Base-by-base conservation (phyloP, 2,797 vertebrate genomes). In the Cryptoblepharus egeriae region DNA sequence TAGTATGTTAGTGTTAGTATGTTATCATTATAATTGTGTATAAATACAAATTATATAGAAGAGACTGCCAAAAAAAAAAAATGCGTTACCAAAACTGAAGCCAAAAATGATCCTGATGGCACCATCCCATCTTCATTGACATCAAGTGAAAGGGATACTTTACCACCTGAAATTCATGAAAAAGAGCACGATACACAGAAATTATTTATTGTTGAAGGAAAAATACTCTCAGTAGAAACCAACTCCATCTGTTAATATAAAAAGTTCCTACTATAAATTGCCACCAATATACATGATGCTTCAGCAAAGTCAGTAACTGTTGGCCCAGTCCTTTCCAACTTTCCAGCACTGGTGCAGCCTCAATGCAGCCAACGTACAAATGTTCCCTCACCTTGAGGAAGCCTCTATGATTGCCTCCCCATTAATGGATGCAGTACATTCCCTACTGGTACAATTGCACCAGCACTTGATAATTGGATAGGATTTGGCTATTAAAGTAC, bases 71-170 rank as follows among this genome's bases (percentile, higher is more conserved):
- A 65, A 42, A 65, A 69, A 72, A 83, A 75, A 67, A 73, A 80
- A 68, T 16, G 2, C 28, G 24, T 87, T 87, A 94, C 94, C 94
- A 91, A 78, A 83, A 95, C 81, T 9, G 82, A 88, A 91, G 60
- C 0, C 22, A 78, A 45, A 88, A 75, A 1, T 61, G 91, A 57
- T 71, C 88, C 77, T 35, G 49, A 81, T 32, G 88, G 90, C 37
- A n/a, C 0, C 0, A 73, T 61, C 30, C 85, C 89, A 0, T 61
- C 2, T 0, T 71, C 39, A 52, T 32, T 86, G 24, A 89, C 75
- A 82, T 70, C 91, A 20, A 96, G 86, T 65, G 92, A 93, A 85
- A 95, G 81, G 10, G 95, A 96, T 28, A 95, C 11, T 82, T 84
- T 94, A 79, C 93, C 93, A 32, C 83, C 96, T 90, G 85, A 73